These are phyloP conservation scores for Oxyscelio sp. DNA, from an alignment of 2,888 invertebrate species.

Conservation along the genomic window DNA sequence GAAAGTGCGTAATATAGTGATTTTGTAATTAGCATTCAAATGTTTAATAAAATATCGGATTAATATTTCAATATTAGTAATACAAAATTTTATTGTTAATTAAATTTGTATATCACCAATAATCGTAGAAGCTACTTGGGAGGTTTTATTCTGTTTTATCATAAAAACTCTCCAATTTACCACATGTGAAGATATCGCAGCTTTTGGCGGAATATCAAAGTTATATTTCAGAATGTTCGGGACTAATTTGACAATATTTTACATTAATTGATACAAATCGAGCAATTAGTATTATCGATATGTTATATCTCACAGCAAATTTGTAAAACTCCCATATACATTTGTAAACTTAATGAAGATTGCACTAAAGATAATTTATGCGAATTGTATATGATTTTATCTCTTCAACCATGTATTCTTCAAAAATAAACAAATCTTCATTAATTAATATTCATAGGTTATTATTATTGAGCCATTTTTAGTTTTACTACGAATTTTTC, in stretches of 20 bases:
- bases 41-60: not conserved
- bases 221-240: not conserved
- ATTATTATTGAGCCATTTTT: not conserved
- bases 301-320: conserved; percentile 10
- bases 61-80: not conserved
- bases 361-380: not conserved
- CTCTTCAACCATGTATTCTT: not conserved
- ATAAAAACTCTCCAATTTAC: not conserved
- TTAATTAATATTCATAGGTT: not conserved
- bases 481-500: not conserved
- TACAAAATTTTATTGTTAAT: not conserved
- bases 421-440: not conserved
- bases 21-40: too few relatives aligned
- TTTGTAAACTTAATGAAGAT: conserved; percentile 21
- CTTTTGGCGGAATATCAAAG: conserved; percentile 6
- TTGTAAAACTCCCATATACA: conserved; percentile 10
- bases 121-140: not conserved
- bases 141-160: conserved; percentile 7
- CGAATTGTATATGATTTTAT: not conserved
- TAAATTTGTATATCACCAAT: conserved; percentile 3
- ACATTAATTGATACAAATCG: conserved; percentile 45
- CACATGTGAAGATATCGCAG: not conserved
- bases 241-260: conserved; percentile 33
- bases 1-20: too few relatives aligned
- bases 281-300: conserved; percentile 48